Conservation (phyloP, 2,113 vertebrate genomes). For the Phalacrocorax pelagicus region DNA sequence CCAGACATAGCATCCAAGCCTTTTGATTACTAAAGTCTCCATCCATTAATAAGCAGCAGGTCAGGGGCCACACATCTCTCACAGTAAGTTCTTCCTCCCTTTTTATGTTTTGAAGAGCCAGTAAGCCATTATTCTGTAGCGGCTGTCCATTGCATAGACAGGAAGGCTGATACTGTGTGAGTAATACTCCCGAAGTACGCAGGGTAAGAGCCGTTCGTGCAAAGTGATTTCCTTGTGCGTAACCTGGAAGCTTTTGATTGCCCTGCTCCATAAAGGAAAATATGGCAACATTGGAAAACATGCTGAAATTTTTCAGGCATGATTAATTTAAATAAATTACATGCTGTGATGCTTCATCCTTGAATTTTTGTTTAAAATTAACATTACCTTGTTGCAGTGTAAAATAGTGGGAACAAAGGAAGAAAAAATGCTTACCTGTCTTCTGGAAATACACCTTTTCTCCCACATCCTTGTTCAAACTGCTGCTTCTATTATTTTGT, state of each 20-base stretch:
- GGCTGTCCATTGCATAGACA: not conserved
- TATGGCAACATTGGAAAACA: not conserved
- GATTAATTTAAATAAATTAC: not conserved
- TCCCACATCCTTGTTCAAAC: not conserved
- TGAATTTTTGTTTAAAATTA: not conserved
- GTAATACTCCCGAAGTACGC: not conserved
- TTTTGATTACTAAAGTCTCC: constrained; percentile 44
- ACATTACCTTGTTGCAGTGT: not conserved
- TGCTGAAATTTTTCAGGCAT: not conserved
- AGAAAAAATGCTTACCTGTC: not conserved
- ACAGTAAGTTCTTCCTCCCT: constrained; percentile 39
- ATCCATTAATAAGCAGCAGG: constrained; percentile 32
- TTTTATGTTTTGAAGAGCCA: constrained; percentile 23
- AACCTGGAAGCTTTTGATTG: not conserved
- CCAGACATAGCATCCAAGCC: not conserved
- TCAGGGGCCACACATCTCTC: not conserved
- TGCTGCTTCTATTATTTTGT: not conserved
- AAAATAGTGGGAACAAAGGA: not conserved
- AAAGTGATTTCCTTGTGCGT: not conserved
- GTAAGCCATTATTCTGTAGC: not conserved
- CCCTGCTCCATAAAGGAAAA: not conserved
- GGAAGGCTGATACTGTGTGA: not conserved
- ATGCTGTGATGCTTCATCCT: not conserved
- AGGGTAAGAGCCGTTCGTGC: not conserved
- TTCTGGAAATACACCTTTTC: not conserved